Base-by-base conservation (phyloP, 2,888 invertebrate genomes). In the Hyposoter dolosus region DNA sequence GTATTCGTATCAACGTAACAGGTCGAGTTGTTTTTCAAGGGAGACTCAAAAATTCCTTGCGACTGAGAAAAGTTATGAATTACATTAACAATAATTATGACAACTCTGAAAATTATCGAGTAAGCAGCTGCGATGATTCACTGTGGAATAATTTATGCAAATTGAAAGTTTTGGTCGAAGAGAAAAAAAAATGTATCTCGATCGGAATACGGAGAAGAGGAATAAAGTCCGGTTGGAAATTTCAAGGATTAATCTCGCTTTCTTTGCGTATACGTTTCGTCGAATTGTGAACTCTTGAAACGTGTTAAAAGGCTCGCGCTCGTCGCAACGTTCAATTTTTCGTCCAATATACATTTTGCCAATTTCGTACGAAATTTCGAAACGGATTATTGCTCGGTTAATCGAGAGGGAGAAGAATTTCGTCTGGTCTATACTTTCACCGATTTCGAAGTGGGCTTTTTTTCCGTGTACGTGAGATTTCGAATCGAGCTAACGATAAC, bases 391-490 rank as follows among this genome's bases (percentile, higher is more conserved):
- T 28, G 63, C 47, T 15, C 15, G 56, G 19, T 66, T n/a, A 65
- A 19, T 40, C 23, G 45, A 84, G 9, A 19, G 35, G 40, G 75
- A 79, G 60, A 60, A 60, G 60, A 72, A 53, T 50, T 45, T 50
- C 60, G 65, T 19, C 74, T 28, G 74, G 68, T 66, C 43, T 23
- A 63, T 53, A 87, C 88, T 88, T 88, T 88, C 88, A 85, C 86
- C 86, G 86, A 84, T 86, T 88, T 87, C 86, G 80, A 86, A 78
- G 77, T 68, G 83, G 60, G 74, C 79, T 81, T 86, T 87, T 87
- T 82, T 63, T 77, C 68, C 65, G 53, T 53, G 71, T 74, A 79
- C 79, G 56, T 47, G 79, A 77, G 69, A 72, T 79, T 72, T 83
- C 80, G 76, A 79, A 75, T 74, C 76, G 65, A 28, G 74, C n/a